These are phyloP conservation scores for Eupithecia centaureata DNA, from an alignment of 2,888 invertebrate genomes.

Conservation along the genomic window DNA sequence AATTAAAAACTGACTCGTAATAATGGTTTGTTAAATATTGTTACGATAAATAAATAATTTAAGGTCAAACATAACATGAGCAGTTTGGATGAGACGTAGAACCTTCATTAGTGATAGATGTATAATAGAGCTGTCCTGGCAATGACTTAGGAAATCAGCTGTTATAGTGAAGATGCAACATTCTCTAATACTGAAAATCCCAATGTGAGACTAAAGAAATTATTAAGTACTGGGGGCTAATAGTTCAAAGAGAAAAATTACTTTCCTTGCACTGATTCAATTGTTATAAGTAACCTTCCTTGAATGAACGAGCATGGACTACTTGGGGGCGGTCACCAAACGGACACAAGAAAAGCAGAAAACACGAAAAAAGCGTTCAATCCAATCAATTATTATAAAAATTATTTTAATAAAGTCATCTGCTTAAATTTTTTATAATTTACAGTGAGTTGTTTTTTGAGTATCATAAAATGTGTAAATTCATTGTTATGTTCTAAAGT, in stretches of 20 bases:
- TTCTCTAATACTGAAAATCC: constrained; percentile 83
- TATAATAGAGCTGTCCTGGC: constrained; percentile 84
- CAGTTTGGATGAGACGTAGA: constrained; percentile 73
- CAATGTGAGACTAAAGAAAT: constrained; percentile 82
- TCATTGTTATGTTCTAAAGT: constrained; percentile 51
- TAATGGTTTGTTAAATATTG: constrained; percentile 35
- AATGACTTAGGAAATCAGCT: constrained; percentile 82
- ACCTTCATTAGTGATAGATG: constrained; percentile 80
- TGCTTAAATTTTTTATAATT: constrained; percentile 66
- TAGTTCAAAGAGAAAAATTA: constrained; percentile 79
- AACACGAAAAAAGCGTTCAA: constrained; percentile 85
- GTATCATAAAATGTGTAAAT: constrained; percentile 68
- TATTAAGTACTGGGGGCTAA: constrained; percentile 74
- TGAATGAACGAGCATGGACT: constrained; percentile 83
- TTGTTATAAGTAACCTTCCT: constrained; percentile 13
- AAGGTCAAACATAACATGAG: constrained; percentile 45
- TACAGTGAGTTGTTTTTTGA: constrained; percentile 83
- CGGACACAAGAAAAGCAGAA: constrained; percentile 86
- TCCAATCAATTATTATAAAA: constrained; percentile 82
- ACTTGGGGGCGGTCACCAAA: constrained; percentile 83
- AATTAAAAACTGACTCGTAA: constrained; percentile 5
- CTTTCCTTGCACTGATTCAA: constrained; percentile 57
- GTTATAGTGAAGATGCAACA: constrained; percentile 84
- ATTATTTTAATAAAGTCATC: constrained; percentile 74
- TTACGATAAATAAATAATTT: constrained; percentile 14